Evolutionary conservation across 2,888 invertebrate species (phyloP).

Genomic region (Laspeyria flexula): DNA sequence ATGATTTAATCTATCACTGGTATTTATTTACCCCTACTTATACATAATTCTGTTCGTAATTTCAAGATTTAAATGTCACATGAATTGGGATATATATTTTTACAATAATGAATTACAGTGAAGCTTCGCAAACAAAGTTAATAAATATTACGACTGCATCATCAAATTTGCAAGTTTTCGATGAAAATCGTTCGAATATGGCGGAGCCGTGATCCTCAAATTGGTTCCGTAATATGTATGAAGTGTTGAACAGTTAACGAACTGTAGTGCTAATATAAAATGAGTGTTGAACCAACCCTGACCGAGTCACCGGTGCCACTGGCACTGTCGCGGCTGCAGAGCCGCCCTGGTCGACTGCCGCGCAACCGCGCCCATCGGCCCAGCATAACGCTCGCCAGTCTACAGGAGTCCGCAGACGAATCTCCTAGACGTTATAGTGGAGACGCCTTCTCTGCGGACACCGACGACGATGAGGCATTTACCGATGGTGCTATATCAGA

Average conservation of each 20-base stretch:
- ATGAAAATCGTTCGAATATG: conserved; percentile 58
- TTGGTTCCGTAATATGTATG: conserved; percentile 42
- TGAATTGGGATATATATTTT: conserved; percentile 35
- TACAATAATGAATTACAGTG: conserved; percentile 9
- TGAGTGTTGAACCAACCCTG: conserved; percentile 79
- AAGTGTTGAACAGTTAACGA: conserved; percentile 56
- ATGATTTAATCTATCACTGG: too few species aligned
- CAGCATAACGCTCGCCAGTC: conserved; percentile 77
- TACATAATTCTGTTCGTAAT: too few species aligned
- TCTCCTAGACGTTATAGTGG: conserved; percentile 76
- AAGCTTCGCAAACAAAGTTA: conserved; percentile 31
- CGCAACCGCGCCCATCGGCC: conserved; percentile 74
- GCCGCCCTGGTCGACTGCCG: conserved; percentile 62
- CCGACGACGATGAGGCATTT: conserved; percentile 77
- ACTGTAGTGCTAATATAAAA: conserved; percentile 60
- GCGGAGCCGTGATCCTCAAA: conserved; percentile 63
- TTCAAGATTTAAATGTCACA: conserved; percentile 43
- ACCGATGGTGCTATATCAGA: conserved; percentile 61
- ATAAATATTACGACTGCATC: conserved; percentile 45
- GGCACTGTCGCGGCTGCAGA: conserved; percentile 76
- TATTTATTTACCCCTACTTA: too few species aligned
- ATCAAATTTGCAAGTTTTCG: conserved; percentile 46
- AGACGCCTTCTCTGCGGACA: conserved; percentile 66
- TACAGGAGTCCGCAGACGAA: conserved; percentile 78
- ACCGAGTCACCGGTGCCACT: conserved; percentile 82